These are phyloP conservation scores for Agrotis clavis DNA, from an alignment of 2,888 invertebrate genomes.

Conservation along the genomic window DNA sequence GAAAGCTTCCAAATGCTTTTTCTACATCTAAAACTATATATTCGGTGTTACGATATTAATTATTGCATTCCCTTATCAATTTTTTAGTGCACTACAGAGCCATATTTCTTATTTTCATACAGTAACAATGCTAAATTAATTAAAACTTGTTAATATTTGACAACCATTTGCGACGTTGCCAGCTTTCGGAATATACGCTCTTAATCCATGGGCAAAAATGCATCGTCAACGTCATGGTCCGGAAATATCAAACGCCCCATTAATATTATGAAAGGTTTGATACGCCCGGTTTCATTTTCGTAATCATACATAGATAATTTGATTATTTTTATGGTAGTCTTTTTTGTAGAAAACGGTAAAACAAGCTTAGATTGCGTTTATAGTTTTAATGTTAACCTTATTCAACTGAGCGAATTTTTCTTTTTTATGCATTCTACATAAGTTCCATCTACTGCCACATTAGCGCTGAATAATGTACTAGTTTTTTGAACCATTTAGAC, in stretches of 20 bases:
- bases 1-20: too few relatives aligned
- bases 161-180: too few relatives aligned
- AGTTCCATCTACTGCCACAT: not conserved
- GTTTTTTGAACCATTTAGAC: slow-evolving; percentile 1
- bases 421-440: not conserved
- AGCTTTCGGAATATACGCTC: too few relatives aligned
- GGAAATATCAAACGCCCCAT: not conserved
- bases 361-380: not conserved
- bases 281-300: not conserved
- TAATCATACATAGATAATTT: too few relatives aligned
- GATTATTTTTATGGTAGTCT: slow-evolving; percentile 1
- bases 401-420: not conserved
- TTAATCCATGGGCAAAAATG: not conserved
- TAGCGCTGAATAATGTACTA: not conserved
- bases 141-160: too few relatives aligned
- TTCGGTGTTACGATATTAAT: too few relatives aligned
- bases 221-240: not conserved
- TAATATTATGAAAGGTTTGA: not conserved
- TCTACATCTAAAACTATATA: too few relatives aligned
- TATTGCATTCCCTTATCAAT: too few relatives aligned
- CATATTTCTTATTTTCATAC: too few relatives aligned
- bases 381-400: not conserved
- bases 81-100: too few relatives aligned
- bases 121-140: too few relatives aligned
- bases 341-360: not conserved